These are phyloP conservation scores for Dasyprocta punctata DNA, from an alignment of 2,113 vertebrate genomes.

Conservation along the genomic window DNA sequence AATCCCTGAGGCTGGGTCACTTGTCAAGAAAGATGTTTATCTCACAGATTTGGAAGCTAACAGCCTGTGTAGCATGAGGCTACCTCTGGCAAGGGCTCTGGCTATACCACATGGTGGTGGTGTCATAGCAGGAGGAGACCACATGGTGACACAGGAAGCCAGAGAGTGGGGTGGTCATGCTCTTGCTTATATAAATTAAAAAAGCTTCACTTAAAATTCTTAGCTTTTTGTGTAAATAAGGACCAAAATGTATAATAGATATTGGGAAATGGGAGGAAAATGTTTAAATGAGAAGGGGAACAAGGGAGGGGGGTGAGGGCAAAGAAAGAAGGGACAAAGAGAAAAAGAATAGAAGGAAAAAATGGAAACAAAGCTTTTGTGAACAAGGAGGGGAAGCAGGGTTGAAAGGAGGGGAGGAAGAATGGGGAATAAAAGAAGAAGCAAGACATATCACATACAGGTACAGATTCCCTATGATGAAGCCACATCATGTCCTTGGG, in stretches of 20 bases:
- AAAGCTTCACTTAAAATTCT: background rate
- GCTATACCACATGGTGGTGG: background rate
- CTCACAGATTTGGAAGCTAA: background rate
- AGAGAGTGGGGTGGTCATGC: background rate
- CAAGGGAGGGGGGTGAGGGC: background rate
- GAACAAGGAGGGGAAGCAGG: background rate
- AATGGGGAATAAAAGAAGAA: background rate
- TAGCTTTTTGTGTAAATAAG: background rate
- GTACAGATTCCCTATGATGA: background rate
- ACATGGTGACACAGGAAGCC: background rate
- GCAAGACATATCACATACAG: background rate
- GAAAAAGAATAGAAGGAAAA: too few species aligned
- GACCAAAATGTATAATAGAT: background rate
- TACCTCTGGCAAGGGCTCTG: background rate
- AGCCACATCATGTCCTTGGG: background rate
- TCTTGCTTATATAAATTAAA: background rate
- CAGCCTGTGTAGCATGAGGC: background rate
- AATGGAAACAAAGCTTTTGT: background rate
- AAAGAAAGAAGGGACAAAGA: background rate
- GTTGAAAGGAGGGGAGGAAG: background rate
- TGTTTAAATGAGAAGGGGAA: background rate
- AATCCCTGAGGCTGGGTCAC: background rate
- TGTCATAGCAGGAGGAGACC: background rate
- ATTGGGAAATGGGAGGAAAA: background rate
- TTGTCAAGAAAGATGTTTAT: background rate